These are phyloP conservation scores for Athalia cordata DNA, from an alignment of 2,888 invertebrate genomes.

Conservation along the genomic window DNA sequence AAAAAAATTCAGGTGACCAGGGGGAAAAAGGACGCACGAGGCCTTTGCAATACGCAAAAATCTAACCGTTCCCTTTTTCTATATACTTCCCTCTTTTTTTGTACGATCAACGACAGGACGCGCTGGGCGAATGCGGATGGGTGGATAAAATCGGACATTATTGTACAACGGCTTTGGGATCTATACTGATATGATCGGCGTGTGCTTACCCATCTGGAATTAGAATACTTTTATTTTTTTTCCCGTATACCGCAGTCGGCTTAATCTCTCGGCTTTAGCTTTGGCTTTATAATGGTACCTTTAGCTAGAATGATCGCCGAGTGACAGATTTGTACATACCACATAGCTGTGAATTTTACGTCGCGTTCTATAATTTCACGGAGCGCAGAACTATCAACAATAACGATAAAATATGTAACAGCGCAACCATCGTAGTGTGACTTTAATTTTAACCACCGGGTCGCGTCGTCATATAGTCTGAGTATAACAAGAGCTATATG, in stretches of 20 bases:
- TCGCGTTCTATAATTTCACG: constrained; percentile 17
- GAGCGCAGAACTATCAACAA: background rate
- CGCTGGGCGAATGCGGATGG: background rate
- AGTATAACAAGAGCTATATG: background rate
- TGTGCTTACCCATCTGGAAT: background rate
- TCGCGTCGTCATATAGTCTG: too few relatives aligned
- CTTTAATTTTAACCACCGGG: constrained; percentile 8
- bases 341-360: background rate
- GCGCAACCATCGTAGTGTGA: background rate
- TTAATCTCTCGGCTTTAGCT: too few relatives aligned
- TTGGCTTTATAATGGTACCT: too few relatives aligned
- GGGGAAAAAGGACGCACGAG: background rate
- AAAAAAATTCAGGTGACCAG: background rate
- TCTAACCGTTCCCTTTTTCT: constrained; percentile 22
- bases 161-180: background rate
- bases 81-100: background rate
- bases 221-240: background rate
- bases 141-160: constrained; percentile 8
- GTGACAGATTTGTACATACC: background rate
- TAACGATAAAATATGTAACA: background rate
- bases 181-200: background rate
- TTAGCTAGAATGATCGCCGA: background rate
- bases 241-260: background rate
- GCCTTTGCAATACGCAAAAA: constrained; percentile 30
- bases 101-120: background rate